Percentiles rank a stretch among this genome's conserved stretches.
These are phyloP conservation scores for Uloborus diversus DNA, from an alignment of 1,140 invertebrate species.

Conservation along the genomic window DNA sequence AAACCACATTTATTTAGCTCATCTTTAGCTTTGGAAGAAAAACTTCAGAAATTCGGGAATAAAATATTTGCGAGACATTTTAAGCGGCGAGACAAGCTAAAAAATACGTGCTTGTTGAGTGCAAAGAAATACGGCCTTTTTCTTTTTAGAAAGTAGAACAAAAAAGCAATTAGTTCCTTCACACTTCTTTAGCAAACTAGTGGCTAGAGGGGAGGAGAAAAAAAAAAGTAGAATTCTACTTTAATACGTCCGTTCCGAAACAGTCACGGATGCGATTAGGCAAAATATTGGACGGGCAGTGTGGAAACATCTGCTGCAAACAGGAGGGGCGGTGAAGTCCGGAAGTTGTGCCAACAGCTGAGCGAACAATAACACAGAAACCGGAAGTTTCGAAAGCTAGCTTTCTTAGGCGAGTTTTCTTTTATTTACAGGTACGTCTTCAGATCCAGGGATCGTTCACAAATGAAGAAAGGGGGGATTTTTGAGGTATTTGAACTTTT, in stretches of 20 bases:
- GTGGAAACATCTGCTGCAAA: conserved; percentile 32
- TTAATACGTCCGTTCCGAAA: conserved; percentile 16
- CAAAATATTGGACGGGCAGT: conserved; percentile 19
- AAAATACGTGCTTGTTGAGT: no score
- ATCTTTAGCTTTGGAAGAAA: no score
- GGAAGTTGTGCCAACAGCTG: conserved; percentile 35
- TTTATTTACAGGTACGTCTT: not conserved
- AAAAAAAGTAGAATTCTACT: not conserved
- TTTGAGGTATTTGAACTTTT: no score
- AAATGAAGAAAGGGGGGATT: not conserved
- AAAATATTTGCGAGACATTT: no score
- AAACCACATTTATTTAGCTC: no score
- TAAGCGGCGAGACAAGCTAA: no score
- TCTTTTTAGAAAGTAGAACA: not conserved
- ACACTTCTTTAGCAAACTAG: not conserved
- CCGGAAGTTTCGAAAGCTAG: conserved; percentile 44
- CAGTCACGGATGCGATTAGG: conserved; percentile 35
- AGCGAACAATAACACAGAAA: conserved; percentile 50
- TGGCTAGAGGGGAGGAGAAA: no score
- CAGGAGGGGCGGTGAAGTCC: not conserved
- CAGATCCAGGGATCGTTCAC: not conserved
- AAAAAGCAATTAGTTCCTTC: not conserved
- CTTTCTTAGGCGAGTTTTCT: conserved; percentile 3
- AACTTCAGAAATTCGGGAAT: no score
- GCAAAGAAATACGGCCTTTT: no score